phyloP scores from a whole-genome alignment of 2,888 invertebrate genomes.

The Cinara cedri region DNA sequence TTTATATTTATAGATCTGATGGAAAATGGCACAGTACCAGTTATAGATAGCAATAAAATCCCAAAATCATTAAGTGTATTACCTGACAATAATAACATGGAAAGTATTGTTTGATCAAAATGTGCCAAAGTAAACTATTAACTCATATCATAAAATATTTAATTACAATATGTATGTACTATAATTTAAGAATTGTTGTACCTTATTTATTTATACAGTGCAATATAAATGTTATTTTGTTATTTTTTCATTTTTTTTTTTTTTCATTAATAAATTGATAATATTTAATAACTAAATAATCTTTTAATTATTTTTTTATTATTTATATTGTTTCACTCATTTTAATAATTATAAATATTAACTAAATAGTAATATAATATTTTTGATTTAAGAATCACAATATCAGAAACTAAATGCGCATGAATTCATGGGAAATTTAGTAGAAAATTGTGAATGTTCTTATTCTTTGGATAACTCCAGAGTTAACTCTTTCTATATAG shows the following conservation, averaged over 20 bases:
- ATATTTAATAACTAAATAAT: no score
- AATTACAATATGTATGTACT: background rate
- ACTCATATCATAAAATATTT: background rate
- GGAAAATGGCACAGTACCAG: constrained; percentile 21
- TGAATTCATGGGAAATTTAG: no score
- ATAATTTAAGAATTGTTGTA: constrained; percentile 11
- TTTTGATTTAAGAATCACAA: no score
- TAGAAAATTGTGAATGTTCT: no score
- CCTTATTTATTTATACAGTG: constrained; percentile 16
- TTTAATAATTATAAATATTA: no score
- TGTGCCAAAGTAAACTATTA: constrained; percentile 26
- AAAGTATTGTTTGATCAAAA: constrained; percentile 49
- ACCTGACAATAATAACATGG: constrained; percentile 47
- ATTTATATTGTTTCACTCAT: no score
- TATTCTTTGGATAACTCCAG: no score
- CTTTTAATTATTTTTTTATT: no score
- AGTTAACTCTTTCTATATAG: no score
- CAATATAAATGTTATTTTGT: constrained; percentile 42
- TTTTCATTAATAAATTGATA: no score
- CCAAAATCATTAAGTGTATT: constrained; percentile 46
- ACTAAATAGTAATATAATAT: no score
- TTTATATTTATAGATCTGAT: constrained; percentile 47
- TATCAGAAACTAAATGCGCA: no score
- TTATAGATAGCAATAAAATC: constrained; percentile 35
- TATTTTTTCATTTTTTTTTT: constrained; percentile 47